These are phyloP conservation scores for Neomonachus schauinslandi DNA, from an alignment of 2,113 vertebrate genomes.

Conservation along the genomic window DNA sequence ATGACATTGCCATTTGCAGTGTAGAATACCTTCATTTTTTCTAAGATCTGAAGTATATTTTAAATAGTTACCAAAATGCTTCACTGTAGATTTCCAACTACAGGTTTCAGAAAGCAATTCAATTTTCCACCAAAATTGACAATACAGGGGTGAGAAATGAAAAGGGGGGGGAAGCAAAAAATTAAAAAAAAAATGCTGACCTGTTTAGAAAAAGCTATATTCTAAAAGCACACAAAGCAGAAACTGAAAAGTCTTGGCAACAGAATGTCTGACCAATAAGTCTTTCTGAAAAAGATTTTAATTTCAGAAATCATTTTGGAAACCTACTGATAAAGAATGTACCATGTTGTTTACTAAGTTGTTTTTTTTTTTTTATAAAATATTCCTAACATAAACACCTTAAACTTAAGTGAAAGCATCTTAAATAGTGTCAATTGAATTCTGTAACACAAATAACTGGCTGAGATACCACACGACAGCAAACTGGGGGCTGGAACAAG, in stretches of 20 bases:
- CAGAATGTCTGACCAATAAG: not conserved
- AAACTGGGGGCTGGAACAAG: not conserved
- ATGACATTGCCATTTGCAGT: not conserved
- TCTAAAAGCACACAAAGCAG: not conserved
- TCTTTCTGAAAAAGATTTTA: conserved; percentile 31
- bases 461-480: not conserved
- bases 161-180: not conserved
- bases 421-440: not conserved
- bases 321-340: not conserved
- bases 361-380: not conserved
- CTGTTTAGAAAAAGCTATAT: not conserved
- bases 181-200: not conserved
- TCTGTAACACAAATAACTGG: conserved; percentile 13
- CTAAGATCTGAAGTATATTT: conserved; percentile 2
- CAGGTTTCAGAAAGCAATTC: conserved; percentile 36
- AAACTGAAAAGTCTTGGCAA: not conserved
- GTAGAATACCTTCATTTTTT: not conserved
- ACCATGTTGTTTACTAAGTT: not conserved
- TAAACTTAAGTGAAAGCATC: conserved; percentile 12
- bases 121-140: conserved; percentile 20
- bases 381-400: conserved; percentile 7
- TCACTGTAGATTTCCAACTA: not conserved
- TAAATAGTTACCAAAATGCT: conserved; percentile 32
- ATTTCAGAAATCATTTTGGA: conserved; percentile 48
- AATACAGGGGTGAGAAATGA: not conserved